These are phyloP conservation scores for Candoia aspera DNA, from an alignment of 2,113 vertebrate species.

Conservation along the genomic window DNA sequence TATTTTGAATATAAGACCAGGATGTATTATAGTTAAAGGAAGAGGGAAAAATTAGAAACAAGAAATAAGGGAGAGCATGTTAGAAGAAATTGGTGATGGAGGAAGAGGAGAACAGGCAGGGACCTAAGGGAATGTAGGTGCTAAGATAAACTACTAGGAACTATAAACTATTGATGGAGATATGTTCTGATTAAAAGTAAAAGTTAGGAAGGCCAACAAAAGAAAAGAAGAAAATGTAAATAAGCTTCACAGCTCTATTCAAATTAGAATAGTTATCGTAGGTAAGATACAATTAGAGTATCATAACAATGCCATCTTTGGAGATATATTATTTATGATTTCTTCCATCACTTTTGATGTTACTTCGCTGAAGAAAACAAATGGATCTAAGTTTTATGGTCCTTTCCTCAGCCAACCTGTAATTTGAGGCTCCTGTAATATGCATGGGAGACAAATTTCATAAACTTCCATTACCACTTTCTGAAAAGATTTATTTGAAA, in stretches of 20 bases:
- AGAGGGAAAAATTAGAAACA: not conserved
- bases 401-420: not conserved
- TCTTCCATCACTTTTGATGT: not conserved
- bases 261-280: too few species aligned
- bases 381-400: not conserved
- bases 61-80: not conserved
- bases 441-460: too few species aligned
- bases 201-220: too few species aligned
- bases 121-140: too few species aligned
- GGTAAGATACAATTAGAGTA: too few species aligned
- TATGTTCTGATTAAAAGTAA: too few species aligned
- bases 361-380: not conserved
- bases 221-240: too few species aligned
- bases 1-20: not conserved
- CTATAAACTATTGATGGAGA: too few species aligned
- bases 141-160: too few species aligned
- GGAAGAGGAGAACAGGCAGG: not conserved
- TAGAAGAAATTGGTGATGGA: not conserved
- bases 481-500: not conserved
- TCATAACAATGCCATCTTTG: too few species aligned
- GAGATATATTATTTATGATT: too few species aligned
- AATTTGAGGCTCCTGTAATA: not conserved
- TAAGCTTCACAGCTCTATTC: too few species aligned
- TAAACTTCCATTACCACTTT: not conserved
- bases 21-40: not conserved